Evolutionary conservation across 2,888 invertebrate species (phyloP).

Genomic region (Pseudococcus jackbeardsleyi): DNA sequence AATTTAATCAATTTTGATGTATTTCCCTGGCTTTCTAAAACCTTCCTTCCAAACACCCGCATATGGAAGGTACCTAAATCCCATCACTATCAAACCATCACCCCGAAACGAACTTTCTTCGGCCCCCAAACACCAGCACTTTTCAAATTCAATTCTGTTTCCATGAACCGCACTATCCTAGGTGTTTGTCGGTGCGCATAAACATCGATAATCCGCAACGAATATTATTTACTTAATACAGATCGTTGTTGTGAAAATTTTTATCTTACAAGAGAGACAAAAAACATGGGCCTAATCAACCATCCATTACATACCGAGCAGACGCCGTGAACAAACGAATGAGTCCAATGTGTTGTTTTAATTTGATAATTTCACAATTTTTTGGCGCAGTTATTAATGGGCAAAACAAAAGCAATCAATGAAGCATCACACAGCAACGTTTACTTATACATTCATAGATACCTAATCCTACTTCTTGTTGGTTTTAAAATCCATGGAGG

Average conservation of each 20-base stretch:
- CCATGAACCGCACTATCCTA: constrained; percentile 59
- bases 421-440: constrained; percentile 43
- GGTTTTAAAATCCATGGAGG: constrained; percentile 39
- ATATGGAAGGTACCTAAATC: background rate
- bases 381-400: constrained; percentile 40
- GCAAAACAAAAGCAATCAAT: constrained; percentile 56
- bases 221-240: constrained; percentile 63
- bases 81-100: background rate
- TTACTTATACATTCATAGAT: constrained; percentile 38
- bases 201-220: constrained; percentile 59
- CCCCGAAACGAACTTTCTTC: background rate
- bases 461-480: constrained; percentile 23
- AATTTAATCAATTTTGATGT: no score
- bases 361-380: constrained; percentile 55
- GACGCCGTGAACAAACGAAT: constrained; percentile 48
- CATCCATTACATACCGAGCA: constrained; percentile 58
- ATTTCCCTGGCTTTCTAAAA: no score
- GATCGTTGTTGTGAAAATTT: background rate
- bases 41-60: no score
- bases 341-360: constrained; percentile 15
- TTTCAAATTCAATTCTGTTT: constrained; percentile 10
- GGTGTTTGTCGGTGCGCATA: constrained; percentile 55
- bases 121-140: background rate
- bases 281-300: constrained; percentile 51
- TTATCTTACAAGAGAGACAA: background rate